Base-by-base conservation (phyloP, 2,113 vertebrate species). In the Caracal caracal region DNA sequence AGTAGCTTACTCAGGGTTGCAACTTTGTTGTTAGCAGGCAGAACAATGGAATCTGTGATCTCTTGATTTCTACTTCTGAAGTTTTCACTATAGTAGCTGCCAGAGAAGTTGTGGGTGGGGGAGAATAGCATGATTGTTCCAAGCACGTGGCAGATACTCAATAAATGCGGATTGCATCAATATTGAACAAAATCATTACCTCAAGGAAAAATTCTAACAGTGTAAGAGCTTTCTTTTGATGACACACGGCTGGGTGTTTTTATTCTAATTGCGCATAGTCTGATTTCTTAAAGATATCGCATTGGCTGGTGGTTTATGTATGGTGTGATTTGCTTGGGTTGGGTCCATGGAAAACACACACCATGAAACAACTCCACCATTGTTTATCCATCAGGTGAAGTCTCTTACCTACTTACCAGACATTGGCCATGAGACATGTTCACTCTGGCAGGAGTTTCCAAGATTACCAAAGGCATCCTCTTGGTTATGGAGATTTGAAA, bases 21-120 rank as follows among this genome's bases (percentile, higher is more conserved):
- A 73, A 49, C 2, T 51, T 63, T 79, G 30, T 43, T 82, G 68
- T 94, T 63, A 71, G 20, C 5, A 68, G 59, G 61, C 73, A 1
- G 61, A 85, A 66, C 17, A 49, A 28, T 56, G 35, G 19, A 70
- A 81, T 22, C 16, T 7, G 65, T 35, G 49, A 47, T 56, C 56
- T 70, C 84, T 94, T 90, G 35, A 65, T 96, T 92, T 92, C 37
- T 63, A 16, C 61, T 16, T 90, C 43, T 88, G 91, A 94, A 84
- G 61, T 59, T 43, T 89, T 93, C 26, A 56, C n/a, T 6, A 0
- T 16, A n/a, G 24, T 61, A 70, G 65, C 56, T 87, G 47, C 19
- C 43, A n/a, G 51, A 81, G 66, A 82, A 95, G 47, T 70, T 90
- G 51, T 47, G 6, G 28, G 28, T 56, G 40, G 7, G 13, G 33